Conservation (phyloP, 2,888 invertebrate genomes). For the Ophion costatus region DNA sequence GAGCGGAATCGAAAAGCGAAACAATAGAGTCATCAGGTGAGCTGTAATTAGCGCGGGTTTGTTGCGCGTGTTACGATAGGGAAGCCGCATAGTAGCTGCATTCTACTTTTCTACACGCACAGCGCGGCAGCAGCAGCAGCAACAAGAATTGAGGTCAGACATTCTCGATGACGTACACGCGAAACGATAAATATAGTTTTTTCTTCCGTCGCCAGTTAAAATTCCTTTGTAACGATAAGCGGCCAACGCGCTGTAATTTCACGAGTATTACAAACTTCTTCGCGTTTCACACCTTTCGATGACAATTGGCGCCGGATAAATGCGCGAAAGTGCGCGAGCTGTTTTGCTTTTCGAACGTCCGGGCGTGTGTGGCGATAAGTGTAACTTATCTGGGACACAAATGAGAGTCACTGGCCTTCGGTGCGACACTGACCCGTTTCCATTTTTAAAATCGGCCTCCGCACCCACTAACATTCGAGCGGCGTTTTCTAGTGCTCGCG, state of each 20-base stretch:
- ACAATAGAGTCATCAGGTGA: conserved; percentile 58
- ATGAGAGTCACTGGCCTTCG: conserved; percentile 74
- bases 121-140: background rate
- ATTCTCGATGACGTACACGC: conserved; percentile 43
- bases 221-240: background rate
- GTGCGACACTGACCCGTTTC: conserved; percentile 80
- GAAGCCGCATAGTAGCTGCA: conserved; percentile 2
- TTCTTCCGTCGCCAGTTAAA: background rate
- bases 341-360: conserved; percentile 22
- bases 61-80: background rate
- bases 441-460: conserved; percentile 74
- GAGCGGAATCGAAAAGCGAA: conserved; percentile 33
- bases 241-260: background rate
- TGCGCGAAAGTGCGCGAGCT: background rate
- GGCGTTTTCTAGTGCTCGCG: conserved; percentile 51
- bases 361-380: conserved; percentile 59
- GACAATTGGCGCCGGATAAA: background rate
- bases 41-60: conserved; percentile 45
- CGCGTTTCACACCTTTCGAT: background rate
- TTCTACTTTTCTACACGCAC: conserved; percentile 1
- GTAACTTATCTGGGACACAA: conserved; percentile 71
- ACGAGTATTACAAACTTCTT: background rate
- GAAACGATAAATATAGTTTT: conserved; percentile 15
- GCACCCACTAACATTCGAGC: conserved; percentile 49
- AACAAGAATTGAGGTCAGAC: conserved; percentile 56